phyloP scores from a whole-genome alignment of 2,113 vertebrate genomes.

The Haemorhous mexicanus region DNA sequence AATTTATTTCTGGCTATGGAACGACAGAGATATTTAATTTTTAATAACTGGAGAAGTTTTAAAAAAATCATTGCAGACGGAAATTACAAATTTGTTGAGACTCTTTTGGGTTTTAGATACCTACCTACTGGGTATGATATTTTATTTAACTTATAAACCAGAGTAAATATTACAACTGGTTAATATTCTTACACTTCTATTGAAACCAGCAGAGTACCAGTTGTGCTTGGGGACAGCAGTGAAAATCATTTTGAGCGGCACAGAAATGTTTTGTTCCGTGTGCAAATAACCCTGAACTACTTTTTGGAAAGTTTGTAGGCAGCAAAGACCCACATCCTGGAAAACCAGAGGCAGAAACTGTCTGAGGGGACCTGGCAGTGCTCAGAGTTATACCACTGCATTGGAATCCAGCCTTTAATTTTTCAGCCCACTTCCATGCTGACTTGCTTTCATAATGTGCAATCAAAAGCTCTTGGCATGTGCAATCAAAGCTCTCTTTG shows the following conservation, averaged over 20 bases:
- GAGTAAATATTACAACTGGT: neutral
- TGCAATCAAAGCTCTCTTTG: too few species aligned
- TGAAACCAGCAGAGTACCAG: neutral
- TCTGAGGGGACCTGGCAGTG: neutral
- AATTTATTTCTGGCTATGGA: neutral
- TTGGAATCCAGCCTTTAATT: neutral
- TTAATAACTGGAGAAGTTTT: neutral
- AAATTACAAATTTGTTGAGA: neutral
- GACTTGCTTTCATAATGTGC: neutral
- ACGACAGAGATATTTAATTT: neutral
- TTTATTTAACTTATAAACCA: neutral
- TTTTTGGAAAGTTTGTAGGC: neutral
- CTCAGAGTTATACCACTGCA: neutral
- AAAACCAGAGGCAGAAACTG: neutral
- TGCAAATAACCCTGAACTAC: neutral
- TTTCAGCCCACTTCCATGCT: neutral
- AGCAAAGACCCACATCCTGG: neutral
- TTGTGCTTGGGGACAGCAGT: neutral
- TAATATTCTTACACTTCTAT: neutral
- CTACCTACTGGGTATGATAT: neutral
- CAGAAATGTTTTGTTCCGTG: accelerated
- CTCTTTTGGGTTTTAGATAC: neutral
- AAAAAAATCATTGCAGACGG: neutral
- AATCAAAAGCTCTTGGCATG: neutral
- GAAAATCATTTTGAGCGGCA: neutral